Base-by-base conservation (phyloP, 2,888 invertebrate genomes). In the Acanthopleura granulata region DNA sequence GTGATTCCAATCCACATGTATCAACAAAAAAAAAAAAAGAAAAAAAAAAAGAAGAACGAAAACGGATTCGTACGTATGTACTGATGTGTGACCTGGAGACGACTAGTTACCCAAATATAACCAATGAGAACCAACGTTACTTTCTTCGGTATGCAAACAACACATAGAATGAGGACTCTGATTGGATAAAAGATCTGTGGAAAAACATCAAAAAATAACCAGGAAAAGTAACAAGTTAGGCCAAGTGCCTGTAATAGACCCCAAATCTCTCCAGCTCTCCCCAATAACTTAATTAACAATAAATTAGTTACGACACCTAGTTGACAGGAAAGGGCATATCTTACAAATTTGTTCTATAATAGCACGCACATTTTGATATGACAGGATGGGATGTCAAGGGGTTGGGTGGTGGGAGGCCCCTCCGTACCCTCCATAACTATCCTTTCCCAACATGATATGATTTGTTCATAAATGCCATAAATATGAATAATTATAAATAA, bases 121-220 rank as follows among this genome's bases (percentile, higher is more conserved):
- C 57, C 57, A 66, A 66, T 66, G 66, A 66, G 29, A 66, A 66
- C 29, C 29, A 66, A 66, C 66, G 57, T 57, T 57, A 57, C 66
- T 66, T 27, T 27, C 66, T 27, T 40, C 40, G 40, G 16, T 66
- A 27, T 66, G 18, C 25, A 66, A 66, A 66, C 66, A 66, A 66
- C 66, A 66, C 66, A 27, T 27, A 66, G 22, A 66, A 66, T 66
- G 66, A 66, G 66, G 66, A 66, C 25, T 15, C 25, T 66, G 66
- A 27, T 66, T 66, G 22, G 25, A 66, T 66, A 66, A 66, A 57
- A 66, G 66, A 66, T 27, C 66, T 66, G 15, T 66, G 22, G 29
- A 66, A 27, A 62, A 66, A 66, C 66, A 66, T 27, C 66, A 66
- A 66, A 66, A 57, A 66, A 22, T 66, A 66, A 66, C 22, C 29